These are phyloP conservation scores for Harpegnathos saltator DNA, from an alignment of 1,140 invertebrate species.

Conservation along the genomic window DNA sequence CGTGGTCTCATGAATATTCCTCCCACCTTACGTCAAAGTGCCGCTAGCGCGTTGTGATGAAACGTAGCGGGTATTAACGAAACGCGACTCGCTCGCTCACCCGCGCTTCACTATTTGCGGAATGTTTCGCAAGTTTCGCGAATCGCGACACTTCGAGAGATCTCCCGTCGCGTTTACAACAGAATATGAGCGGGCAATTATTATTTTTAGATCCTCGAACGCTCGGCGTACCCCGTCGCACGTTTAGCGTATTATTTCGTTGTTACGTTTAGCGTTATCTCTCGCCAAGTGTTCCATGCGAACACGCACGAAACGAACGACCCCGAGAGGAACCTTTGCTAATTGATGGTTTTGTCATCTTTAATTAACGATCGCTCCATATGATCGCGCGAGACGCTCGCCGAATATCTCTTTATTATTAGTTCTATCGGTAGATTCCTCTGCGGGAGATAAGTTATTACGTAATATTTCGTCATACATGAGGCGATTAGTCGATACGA, in stretches of 20 bases:
- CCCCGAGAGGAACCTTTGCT: too few relatives aligned
- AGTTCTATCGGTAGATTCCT: neutral
- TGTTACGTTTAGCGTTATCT: neutral
- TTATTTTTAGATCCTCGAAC: slow-evolving; percentile 44
- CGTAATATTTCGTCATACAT: neutral
- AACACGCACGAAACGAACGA: too few relatives aligned
- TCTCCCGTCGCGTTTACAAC: neutral
- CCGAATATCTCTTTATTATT: neutral
- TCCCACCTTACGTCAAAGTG: neutral
- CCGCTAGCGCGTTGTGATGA: neutral
- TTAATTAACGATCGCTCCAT: too few relatives aligned
- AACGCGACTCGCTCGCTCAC: neutral
- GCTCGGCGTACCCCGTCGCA: neutral
- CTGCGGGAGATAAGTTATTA: neutral
- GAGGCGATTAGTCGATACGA: slow-evolving; percentile 6
- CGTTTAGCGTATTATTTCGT: neutral
- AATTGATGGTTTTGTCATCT: too few relatives aligned
- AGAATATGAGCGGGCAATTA: neutral
- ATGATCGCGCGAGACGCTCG: too few relatives aligned
- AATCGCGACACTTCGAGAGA: neutral
- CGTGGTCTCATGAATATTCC: neutral
- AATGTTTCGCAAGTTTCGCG: slow-evolving; percentile 16
- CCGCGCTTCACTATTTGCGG: slow-evolving; percentile 18
- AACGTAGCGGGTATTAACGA: slow-evolving; percentile 17
- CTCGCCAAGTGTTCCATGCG: neutral